These are phyloP conservation scores for Benthosema pterotum DNA, from an alignment of 2,797 vertebrate species.

Conservation along the genomic window DNA sequence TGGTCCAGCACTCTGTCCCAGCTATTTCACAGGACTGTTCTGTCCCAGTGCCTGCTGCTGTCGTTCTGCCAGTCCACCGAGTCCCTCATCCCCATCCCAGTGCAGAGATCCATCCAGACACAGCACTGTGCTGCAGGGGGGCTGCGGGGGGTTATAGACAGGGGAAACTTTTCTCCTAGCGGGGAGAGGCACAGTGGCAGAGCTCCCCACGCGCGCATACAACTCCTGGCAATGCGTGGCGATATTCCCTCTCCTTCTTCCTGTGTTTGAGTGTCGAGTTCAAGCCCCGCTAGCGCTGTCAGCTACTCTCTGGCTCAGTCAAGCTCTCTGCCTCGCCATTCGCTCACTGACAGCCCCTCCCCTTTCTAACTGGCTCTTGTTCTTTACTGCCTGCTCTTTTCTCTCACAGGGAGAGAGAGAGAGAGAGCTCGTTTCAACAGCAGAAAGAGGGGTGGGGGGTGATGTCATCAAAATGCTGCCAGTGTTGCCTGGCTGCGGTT, in stretches of 20 bases:
- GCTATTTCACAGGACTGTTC: constrained; percentile 62
- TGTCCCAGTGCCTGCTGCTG: constrained; percentile 45
- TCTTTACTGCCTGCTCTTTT: constrained; percentile 73
- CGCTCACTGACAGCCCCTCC: constrained; percentile 72
- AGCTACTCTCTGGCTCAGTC: constrained; percentile 59
- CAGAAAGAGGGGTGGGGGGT: constrained; percentile 64
- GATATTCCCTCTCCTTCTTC: constrained; percentile 73
- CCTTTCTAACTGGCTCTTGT: constrained; percentile 63
- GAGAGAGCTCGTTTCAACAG: constrained; percentile 70
- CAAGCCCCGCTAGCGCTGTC: constrained; percentile 67
- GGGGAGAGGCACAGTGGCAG: constrained; percentile 34
- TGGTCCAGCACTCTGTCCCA: constrained; percentile 37
- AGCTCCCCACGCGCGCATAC: constrained; percentile 34
- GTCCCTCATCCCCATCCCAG: constrained; percentile 48
- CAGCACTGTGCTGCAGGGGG: too few relatives aligned
- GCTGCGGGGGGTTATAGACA: constrained; percentile 24
- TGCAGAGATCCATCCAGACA: constrained; percentile 59
- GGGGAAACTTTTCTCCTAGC: constrained; percentile 62
- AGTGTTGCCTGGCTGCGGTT: constrained; percentile 75
- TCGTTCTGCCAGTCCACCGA: constrained; percentile 66
- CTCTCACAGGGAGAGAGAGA: constrained; percentile 33
- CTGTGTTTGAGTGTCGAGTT: constrained; percentile 66
- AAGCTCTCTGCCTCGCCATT: constrained; percentile 66
- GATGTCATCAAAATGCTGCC: constrained; percentile 86
- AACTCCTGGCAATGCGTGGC: constrained; percentile 65